Base-by-base conservation (phyloP, 2,888 invertebrate genomes). In the Eudasyphora cyanicolor region DNA sequence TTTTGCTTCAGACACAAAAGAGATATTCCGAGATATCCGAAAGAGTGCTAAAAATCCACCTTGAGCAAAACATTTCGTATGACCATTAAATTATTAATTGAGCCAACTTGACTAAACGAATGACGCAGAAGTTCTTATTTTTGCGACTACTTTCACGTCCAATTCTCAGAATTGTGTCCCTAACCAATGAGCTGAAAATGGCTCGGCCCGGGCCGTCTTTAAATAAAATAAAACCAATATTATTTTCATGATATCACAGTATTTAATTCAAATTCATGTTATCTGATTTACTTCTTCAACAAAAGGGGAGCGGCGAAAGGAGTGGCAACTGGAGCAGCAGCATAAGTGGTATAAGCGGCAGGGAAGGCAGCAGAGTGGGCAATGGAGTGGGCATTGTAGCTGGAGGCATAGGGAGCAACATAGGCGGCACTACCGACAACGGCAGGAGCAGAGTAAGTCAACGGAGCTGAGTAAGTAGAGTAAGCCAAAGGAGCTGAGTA, bases 311-410 rank as follows among this genome's bases (percentile, higher is more conserved):
- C 73, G 24, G 86, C 85, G 73, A 82, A 86, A 21, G 82, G 76
- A 24, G 86, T 71, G 57, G 80, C 78, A 29, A 60, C 29, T 45
- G 67, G 67, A 51, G 80, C 79, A n/a, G 88, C 85, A 45, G 10
- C 84, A 49, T n/a, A n/a, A n/a, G 86, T 85, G 21, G 87, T 84
- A 80, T 87, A 88, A 74, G 89, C 88, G 27, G 90, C 90, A 1
- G 90, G 89, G 85, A 88, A 89, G 79, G 90, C 90, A 27, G 90
- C 90, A 45, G 90, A 90, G 54, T 90, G 90, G 5, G 90, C 90
- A 10, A 90, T 76, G 10, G 85, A 87, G 71, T 90, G 88, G 12
- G 90, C 88, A 35, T 85, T 86, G 76, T 90, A 90, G 86, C 88
- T 90, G 86, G 89, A 88, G 81, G 89, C 90, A 79, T 90, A 90